Evolutionary conservation across 2,113 vertebrate species (phyloP).

Genomic region (Leucoraja erinaceus): DNA sequence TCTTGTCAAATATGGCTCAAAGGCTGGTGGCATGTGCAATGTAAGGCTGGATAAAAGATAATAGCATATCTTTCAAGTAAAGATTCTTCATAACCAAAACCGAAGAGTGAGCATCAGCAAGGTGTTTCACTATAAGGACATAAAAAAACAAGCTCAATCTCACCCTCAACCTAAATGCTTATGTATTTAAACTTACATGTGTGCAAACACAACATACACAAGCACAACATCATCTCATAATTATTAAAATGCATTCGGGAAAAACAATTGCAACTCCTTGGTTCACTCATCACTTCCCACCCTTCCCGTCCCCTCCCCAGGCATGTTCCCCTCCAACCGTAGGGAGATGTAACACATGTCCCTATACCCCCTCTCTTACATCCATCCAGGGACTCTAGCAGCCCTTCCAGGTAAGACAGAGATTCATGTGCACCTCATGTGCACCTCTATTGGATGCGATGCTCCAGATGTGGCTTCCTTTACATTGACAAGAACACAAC

Average conservation of each 20-base stretch:
- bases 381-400: too few relatives aligned
- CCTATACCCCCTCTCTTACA: too few relatives aligned
- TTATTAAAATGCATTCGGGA: background rate
- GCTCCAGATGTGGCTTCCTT: too few relatives aligned
- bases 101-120: background rate
- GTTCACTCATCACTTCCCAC: too few relatives aligned
- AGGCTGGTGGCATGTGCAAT: background rate
- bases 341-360: too few relatives aligned
- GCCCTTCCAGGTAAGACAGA: too few relatives aligned
- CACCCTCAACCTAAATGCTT: background rate
- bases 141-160: background rate
- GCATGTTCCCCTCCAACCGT: too few relatives aligned
- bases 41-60: background rate
- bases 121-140: background rate
- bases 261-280: background rate
- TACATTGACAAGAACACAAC: too few relatives aligned
- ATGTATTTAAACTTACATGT: too few relatives aligned
- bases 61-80: background rate
- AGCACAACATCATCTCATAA: background rate
- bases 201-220: background rate
- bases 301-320: too few relatives aligned
- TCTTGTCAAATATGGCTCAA: background rate
- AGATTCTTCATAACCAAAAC: background rate
- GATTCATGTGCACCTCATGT: too few relatives aligned
- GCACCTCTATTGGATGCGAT: too few relatives aligned